Percentiles rank a stretch among this genome's conserved stretches.
Evolutionary conservation across 2,113 vertebrate genomes (phyloP).

Genomic region (Heterotilapia buettikoferi): DNA sequence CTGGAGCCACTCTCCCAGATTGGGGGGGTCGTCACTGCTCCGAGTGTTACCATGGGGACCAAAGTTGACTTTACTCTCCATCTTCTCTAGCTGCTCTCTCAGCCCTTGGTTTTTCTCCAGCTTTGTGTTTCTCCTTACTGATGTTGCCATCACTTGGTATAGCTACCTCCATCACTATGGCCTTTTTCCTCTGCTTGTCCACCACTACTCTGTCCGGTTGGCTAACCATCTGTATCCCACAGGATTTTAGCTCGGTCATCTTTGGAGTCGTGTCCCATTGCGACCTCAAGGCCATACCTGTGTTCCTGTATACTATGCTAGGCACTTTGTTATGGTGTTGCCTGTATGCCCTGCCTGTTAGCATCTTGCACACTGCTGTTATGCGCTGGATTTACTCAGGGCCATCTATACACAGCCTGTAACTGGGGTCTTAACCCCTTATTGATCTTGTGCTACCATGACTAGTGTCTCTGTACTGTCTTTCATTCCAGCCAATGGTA

Average conservation of each 20-base stretch:
- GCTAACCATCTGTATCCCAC: neutral
- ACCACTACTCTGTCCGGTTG: neutral
- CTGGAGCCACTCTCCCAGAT: neutral
- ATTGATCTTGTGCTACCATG: neutral
- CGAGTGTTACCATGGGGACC: neutral
- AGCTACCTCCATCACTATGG: neutral
- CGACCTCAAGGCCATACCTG: neutral
- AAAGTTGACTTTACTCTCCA: neutral
- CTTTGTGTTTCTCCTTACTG: neutral
- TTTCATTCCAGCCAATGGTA: neutral
- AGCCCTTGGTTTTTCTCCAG: neutral
- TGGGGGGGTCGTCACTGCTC: neutral
- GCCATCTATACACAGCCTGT: neutral
- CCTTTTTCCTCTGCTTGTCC: neutral
- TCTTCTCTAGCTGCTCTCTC: neutral
- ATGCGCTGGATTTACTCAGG: neutral
- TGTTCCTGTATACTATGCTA: neutral
- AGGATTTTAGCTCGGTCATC: neutral
- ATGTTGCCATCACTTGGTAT: neutral
- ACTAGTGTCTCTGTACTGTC: neutral
- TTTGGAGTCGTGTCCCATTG: neutral
- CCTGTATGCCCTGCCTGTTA: neutral
- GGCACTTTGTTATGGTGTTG: neutral
- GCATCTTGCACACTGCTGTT: neutral
- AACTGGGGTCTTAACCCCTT: neutral